Evolutionary conservation across 2,888 invertebrate genomes (phyloP).

Genomic region (Conistra vaccinii): DNA sequence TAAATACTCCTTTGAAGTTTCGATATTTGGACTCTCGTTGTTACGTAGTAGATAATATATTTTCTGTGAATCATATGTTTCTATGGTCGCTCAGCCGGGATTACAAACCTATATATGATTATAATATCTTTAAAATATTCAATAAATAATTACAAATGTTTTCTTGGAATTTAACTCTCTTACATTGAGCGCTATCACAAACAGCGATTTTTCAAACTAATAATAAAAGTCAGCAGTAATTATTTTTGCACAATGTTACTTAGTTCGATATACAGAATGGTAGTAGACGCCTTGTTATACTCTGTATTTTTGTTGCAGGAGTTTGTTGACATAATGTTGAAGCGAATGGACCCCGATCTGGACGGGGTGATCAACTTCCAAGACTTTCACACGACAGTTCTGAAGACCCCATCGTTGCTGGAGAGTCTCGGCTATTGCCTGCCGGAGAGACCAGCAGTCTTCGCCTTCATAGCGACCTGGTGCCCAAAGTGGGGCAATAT

Average conservation of each 20-base stretch:
- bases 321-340: conserved; percentile 93
- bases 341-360: conserved; percentile 94
- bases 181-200: too few relatives aligned
- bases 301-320: conserved; percentile 87
- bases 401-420: conserved; percentile 92
- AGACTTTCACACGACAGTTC: conserved; percentile 92
- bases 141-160: not conserved
- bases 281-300: not conserved
- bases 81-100: not conserved
- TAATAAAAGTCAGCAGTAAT: not conserved
- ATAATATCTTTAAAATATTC: not conserved
- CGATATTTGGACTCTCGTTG: not conserved
- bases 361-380: conserved; percentile 93
- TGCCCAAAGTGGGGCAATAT: conserved; percentile 85
- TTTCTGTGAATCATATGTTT: conserved; percentile 6
- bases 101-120: too few relatives aligned
- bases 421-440: conserved; percentile 94
- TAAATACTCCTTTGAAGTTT: not conserved
- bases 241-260: too few relatives aligned
- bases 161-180: not conserved
- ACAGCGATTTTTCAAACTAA: not conserved
- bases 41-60: not conserved
- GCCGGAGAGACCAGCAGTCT: conserved; percentile 91
- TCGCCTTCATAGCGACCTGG: conserved; percentile 85
- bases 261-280: not conserved